Conservation (phyloP, 2,888 invertebrate species). For the Diabrotica balteata region DNA sequence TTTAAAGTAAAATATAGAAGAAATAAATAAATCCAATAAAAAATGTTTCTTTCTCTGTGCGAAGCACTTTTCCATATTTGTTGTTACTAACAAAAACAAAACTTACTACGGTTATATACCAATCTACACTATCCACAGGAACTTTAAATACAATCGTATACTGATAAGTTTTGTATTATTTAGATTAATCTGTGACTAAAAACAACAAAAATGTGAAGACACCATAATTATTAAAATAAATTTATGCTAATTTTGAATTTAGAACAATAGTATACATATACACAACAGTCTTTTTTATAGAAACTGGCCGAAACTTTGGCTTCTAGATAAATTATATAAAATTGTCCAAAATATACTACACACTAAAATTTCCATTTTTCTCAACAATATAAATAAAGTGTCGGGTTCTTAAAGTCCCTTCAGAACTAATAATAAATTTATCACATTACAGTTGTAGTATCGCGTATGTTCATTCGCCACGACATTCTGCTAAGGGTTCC, state of each 20-base stretch:
- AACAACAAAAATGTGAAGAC: not conserved
- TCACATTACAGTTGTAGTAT: conserved; percentile 60
- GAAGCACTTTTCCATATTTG: no score
- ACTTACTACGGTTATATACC: no score
- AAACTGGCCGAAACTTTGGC: conserved; percentile 70
- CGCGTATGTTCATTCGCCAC: conserved; percentile 69
- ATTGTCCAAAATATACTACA: conserved; percentile 57
- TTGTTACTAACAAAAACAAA: no score
- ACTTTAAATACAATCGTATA: no score
- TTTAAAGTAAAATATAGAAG: no score
- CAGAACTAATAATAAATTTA: conserved; percentile 57
- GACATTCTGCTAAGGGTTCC: conserved; percentile 73
- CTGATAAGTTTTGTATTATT: no score
- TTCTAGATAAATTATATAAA: conserved; percentile 58
- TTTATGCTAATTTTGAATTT: conserved; percentile 60
- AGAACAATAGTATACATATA: conserved; percentile 66
- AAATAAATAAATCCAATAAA: no score
- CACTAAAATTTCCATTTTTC: conserved; percentile 55
- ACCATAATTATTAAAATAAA: conserved; percentile 47
- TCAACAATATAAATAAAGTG: conserved; percentile 41
- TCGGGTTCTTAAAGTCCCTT: conserved; percentile 35
- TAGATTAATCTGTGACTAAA: not conserved
- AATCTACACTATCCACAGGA: no score
- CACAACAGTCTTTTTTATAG: conserved; percentile 71
- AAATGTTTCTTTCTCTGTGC: no score